Base-by-base conservation (phyloP, 2,888 invertebrate genomes). In the Drosophila peninsularis region DNA sequence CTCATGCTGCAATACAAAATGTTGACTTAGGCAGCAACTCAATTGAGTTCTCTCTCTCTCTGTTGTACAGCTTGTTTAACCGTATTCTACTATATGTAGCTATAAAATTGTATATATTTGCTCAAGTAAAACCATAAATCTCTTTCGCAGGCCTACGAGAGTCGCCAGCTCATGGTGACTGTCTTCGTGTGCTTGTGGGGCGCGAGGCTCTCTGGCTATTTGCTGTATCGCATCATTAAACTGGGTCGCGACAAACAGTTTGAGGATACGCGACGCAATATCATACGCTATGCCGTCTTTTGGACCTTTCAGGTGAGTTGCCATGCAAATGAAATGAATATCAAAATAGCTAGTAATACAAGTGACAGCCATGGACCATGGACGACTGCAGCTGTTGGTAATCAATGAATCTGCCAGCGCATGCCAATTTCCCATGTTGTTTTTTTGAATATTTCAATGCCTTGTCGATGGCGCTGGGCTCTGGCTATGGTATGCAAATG, bases 181-280 rank as follows among this genome's bases (percentile, higher is more conserved):
- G 94, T 95, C 7, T 96, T 96, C 86, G 96, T 98, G 1, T 97
- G 97, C 82, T 92, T 97, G 3, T 98, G 98, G 98, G 98, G 98
- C 5, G 93, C 95, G 1, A 94, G 98, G 52, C 94, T 98, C 9
- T 97, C 98, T 0, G 96, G 96, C 7, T 98, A 98, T 91, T 94
- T 98, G 11, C 93, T 98, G n/a, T 98, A 97, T 92, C 91, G 98
- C 82, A 97, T 98, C 74, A 94, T 98, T 71, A 97, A 97, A 93
- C 96, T 98, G 78, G 98, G 98, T 19, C 94, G 97, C 85, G 98
- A 98, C 91, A 97, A 97, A 80, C 95, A 97, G 89, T 98, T 98
- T 90, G 97, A 97, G 90, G 98, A 98, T 91, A 95, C 96, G 63
- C 95, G 96, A 78, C 96, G 97, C 81, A 98, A 97, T 90, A 95